Evolutionary conservation across 2,888 invertebrate species (phyloP).

Genomic region (Aplocera efformata): DNA sequence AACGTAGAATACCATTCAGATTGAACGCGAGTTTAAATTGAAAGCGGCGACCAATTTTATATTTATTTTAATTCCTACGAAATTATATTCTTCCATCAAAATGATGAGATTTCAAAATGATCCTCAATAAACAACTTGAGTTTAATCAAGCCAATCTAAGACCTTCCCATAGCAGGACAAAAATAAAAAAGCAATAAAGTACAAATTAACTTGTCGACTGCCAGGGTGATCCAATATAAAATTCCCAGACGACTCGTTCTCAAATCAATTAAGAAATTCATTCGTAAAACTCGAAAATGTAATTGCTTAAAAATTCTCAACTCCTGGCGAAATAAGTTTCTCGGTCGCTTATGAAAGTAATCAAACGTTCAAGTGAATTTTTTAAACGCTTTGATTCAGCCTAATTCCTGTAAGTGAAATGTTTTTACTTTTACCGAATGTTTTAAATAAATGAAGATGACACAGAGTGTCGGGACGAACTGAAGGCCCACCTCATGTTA

Average conservation of each 20-base stretch:
- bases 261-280: constrained; percentile 18
- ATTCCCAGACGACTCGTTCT: constrained; percentile 18
- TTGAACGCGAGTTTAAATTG: too few species aligned
- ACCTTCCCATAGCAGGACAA: neutral
- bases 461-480: too few species aligned
- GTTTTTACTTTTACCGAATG: too few species aligned
- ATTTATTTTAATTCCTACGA: too few species aligned
- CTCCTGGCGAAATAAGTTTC: neutral
- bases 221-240: constrained; percentile 13
- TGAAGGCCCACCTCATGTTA: too few species aligned
- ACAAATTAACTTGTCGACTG: constrained; percentile 14
- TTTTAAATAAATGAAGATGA: too few species aligned
- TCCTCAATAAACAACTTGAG: constrained; percentile 1
- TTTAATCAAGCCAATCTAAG: neutral
- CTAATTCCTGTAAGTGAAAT: too few species aligned
- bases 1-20: too few species aligned
- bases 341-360: neutral
- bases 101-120: neutral
- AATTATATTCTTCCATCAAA: too few species aligned
- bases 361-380: neutral
- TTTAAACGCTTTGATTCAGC: too few species aligned
- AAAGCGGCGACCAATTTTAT: too few species aligned
- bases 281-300: constrained; percentile 12
- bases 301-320: constrained; percentile 4
- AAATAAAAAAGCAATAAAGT: constrained; percentile 12